Percentiles rank a stretch among this genome's conserved stretches.
phyloP scores from a whole-genome alignment of 2,888 invertebrate species.

The Sympetrum striolatum region DNA sequence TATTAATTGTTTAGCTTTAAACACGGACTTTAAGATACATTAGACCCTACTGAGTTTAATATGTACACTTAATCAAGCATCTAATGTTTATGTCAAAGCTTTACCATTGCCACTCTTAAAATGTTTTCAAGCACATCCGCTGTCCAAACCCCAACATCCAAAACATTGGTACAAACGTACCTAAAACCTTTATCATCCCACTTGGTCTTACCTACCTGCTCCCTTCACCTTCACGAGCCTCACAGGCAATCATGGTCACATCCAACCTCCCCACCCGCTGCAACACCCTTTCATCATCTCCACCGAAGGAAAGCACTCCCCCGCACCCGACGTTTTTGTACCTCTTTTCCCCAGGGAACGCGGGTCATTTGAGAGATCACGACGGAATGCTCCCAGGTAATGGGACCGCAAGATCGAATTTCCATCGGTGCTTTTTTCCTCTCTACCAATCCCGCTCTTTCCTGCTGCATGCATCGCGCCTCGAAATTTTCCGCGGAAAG shows the following conservation, averaged over 20 bases:
- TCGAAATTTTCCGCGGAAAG: not conserved
- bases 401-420: constrained; percentile 1
- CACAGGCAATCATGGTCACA: not conserved
- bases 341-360: constrained; percentile 27
- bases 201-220: not conserved
- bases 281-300: not conserved
- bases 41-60: no score
- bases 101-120: not conserved
- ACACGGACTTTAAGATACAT: no score
- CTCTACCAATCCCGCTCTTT: not conserved
- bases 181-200: not conserved
- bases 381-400: not conserved
- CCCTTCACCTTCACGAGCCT: not conserved
- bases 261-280: not conserved
- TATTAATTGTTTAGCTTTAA: no score
- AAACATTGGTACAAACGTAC: not conserved
- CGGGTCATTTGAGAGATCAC: not conserved
- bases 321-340: not conserved
- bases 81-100: not conserved
- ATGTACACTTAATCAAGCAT: not conserved
- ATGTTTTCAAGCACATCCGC: not conserved
- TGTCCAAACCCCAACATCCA: not conserved
- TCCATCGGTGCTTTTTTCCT: not conserved
- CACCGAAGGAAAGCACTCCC: not conserved
- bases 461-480: not conserved